Conservation (phyloP, 2,797 vertebrate genomes). For the Leuciscus waleckii region DNA sequence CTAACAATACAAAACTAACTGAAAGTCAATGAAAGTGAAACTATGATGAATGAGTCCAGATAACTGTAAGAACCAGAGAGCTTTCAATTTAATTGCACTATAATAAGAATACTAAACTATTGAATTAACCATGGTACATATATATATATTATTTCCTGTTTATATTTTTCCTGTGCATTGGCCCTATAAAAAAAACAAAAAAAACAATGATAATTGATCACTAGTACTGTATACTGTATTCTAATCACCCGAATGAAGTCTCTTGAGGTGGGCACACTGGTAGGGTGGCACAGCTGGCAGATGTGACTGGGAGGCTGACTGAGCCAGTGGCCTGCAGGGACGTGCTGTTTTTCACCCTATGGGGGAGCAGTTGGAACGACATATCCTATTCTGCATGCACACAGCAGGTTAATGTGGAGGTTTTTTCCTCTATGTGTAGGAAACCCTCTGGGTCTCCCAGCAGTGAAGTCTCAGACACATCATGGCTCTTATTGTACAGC, state of each 20-base stretch:
- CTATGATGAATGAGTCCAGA: no score
- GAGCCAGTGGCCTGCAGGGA: slow-evolving; percentile 49
- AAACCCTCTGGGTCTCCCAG: slow-evolving; percentile 42
- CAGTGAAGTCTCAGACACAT: slow-evolving; percentile 34
- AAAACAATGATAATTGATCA: background rate
- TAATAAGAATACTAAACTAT: no score
- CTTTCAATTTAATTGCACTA: no score
- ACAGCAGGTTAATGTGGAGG: slow-evolving; percentile 54
- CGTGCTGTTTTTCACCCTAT: slow-evolving; percentile 50
- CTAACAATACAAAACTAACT: no score
- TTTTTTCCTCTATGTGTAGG: slow-evolving; percentile 27
- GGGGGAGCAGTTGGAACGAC: slow-evolving; percentile 28
- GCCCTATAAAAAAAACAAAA: no score
- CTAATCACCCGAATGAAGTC: slow-evolving; percentile 24
- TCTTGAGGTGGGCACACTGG: slow-evolving; percentile 4
- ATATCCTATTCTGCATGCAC: slow-evolving; percentile 45
- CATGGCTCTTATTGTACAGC: slow-evolving; percentile 44
- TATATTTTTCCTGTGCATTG: no score
- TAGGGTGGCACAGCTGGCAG: slow-evolving; percentile 51
- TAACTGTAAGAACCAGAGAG: no score
- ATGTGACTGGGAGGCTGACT: slow-evolving; percentile 41
- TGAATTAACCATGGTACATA: no score
- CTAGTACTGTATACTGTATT: background rate
- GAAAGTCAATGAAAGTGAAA: no score
- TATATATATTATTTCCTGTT: no score